Evolutionary conservation across 2,797 vertebrate genomes (phyloP).

Genomic region (Semaprochilodus insignis): DNA sequence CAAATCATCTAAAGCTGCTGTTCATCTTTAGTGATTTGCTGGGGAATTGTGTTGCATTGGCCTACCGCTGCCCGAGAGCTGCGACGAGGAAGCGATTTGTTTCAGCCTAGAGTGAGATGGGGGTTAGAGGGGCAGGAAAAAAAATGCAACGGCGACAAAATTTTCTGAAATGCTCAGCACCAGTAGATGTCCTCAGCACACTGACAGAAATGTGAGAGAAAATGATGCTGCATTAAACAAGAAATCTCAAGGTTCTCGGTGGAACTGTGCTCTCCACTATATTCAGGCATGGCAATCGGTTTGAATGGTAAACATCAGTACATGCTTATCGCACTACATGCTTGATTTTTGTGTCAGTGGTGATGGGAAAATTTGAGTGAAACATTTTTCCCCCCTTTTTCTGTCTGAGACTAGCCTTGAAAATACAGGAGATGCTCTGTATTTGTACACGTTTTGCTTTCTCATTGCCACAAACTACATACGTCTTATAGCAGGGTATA

Average conservation of each 20-base stretch:
- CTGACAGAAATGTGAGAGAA: conserved; percentile 52
- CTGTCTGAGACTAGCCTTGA: background rate
- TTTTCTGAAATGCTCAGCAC: conserved; percentile 46
- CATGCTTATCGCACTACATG: conserved; percentile 1
- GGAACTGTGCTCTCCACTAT: conserved; percentile 25
- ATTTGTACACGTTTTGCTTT: background rate
- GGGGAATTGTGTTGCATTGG: conserved; percentile 43
- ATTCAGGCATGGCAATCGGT: conserved; percentile 34
- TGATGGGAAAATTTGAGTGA: background rate
- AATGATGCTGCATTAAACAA: conserved; percentile 25
- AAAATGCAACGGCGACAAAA: background rate
- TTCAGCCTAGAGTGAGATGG: conserved; percentile 21
- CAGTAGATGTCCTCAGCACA: conserved; percentile 76
- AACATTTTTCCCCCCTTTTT: background rate
- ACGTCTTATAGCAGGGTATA: background rate
- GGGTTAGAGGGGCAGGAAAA: background rate
- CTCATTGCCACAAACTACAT: background rate
- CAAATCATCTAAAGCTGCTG: conserved; percentile 54
- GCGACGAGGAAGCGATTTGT: conserved; percentile 44
- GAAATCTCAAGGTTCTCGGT: conserved; percentile 34
- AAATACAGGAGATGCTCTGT: background rate
- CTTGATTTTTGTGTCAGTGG: background rate
- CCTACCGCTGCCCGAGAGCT: conserved; percentile 47
- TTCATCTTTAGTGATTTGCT: conserved; percentile 44
- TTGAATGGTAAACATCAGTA: conserved; percentile 29